phyloP scores from a whole-genome alignment of 2,888 invertebrate species.

The Acronicta aceris region DNA sequence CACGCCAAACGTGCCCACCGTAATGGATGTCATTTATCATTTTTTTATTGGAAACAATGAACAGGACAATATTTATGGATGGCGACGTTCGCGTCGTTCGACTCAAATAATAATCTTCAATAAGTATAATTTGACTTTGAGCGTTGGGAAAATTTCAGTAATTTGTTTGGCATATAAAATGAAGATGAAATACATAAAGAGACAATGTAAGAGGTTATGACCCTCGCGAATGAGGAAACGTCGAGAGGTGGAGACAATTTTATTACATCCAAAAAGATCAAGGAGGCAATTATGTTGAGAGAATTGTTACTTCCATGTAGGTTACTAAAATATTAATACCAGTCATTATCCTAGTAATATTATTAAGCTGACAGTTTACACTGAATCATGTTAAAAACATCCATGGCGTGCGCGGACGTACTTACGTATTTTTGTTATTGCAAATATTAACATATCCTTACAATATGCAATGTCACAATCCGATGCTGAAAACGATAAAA shows the following conservation, averaged over 20 bases:
- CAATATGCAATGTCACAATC: conserved; percentile 52
- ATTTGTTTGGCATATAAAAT: conserved; percentile 50
- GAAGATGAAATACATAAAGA: conserved; percentile 50
- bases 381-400: conserved; percentile 18
- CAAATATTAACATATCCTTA: conserved; percentile 38
- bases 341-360: conserved; percentile 26
- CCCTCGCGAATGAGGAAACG: conserved; percentile 56
- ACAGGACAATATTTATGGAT: conserved; percentile 60
- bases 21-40: conserved; percentile 79
- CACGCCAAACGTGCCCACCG: conserved; percentile 76
- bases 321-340: conserved; percentile 31
- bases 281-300: conserved; percentile 46
- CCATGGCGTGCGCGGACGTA: conserved; percentile 13
- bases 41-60: conserved; percentile 78
- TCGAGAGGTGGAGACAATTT: conserved; percentile 48
- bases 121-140: conserved; percentile 53
- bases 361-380: conserved; percentile 24
- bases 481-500: conserved; percentile 58
- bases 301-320: conserved; percentile 38
- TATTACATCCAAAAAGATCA: conserved; percentile 54
- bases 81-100: conserved; percentile 42
- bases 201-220: conserved; percentile 52
- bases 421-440: conserved; percentile 21
- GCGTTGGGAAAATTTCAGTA: conserved; percentile 45
- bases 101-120: conserved; percentile 57